Evolutionary conservation across 2,113 vertebrate genomes (phyloP).

Genomic region (Gobiocypris rarus): DNA sequence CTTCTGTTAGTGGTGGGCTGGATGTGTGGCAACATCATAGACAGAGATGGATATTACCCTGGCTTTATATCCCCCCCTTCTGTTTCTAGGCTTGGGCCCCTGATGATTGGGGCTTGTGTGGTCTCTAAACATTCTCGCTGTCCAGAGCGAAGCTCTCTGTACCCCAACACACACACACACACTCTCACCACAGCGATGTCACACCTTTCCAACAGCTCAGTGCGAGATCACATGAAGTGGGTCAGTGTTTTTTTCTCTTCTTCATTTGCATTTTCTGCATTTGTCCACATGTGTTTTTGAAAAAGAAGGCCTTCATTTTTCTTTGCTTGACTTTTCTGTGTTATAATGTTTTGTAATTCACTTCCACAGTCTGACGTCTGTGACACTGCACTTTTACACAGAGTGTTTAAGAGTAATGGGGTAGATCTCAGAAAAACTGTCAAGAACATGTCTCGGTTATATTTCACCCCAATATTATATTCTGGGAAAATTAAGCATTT

Average conservation of each 20-base stretch:
- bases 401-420: background rate
- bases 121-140: constrained; percentile 73
- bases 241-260: constrained; percentile 72
- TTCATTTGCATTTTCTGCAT: constrained; percentile 53
- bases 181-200: constrained; percentile 78
- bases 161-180: constrained; percentile 73
- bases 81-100: constrained; percentile 76
- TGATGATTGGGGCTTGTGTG: constrained; percentile 77
- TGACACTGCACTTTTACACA: background rate
- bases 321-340: constrained; percentile 3
- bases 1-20: constrained; percentile 13
- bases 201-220: constrained; percentile 79
- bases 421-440: background rate
- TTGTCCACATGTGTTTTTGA: constrained; percentile 24
- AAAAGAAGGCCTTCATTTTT: constrained; percentile 4
- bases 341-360: background rate
- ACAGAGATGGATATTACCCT: constrained; percentile 46
- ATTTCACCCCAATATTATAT: background rate
- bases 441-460: background rate
- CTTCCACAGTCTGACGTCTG: background rate
- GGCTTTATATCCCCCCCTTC: constrained; percentile 63
- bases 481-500: background rate
- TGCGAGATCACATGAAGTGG: constrained; percentile 84
- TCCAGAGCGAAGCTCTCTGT: constrained; percentile 71
- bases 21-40: constrained; percentile 47